Evolutionary conservation across 2,888 invertebrate genomes (phyloP).

Genomic region (Athripsodes cinereus): DNA sequence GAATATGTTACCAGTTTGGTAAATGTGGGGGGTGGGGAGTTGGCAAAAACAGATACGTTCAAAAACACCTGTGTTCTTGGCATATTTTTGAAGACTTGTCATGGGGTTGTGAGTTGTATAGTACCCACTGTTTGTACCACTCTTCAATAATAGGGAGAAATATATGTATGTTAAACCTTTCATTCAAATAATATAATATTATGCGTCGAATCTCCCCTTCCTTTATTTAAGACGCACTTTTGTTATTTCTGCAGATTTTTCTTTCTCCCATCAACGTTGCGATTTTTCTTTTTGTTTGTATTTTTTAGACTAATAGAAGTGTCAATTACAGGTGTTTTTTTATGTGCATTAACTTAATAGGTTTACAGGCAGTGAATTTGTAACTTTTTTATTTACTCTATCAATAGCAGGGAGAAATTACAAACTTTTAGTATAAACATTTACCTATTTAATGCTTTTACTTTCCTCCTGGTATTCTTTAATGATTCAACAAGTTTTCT

Average conservation of each 20-base stretch:
- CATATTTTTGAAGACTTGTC: conserved; percentile 16
- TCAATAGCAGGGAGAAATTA: too few species aligned
- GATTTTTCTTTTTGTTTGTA: not conserved
- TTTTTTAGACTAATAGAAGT: not conserved
- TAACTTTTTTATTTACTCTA: too few species aligned
- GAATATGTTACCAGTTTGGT: not conserved
- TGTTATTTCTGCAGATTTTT: not conserved
- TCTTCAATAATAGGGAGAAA: conserved; percentile 7
- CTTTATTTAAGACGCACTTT: conserved; percentile 1
- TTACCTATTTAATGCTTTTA: too few species aligned
- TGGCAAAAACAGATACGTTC: not conserved
- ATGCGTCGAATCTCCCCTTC: conserved; percentile 2
- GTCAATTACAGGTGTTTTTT: too few species aligned
- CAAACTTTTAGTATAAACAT: too few species aligned
- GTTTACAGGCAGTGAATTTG: too few species aligned
- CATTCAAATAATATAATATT: conserved; percentile 5
- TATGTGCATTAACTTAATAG: too few species aligned
- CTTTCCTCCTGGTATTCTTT: too few species aligned
- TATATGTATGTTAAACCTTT: conserved; percentile 6
- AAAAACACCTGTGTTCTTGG: conserved; percentile 22
- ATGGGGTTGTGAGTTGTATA: conserved; percentile 7
- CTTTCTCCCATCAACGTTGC: not conserved
- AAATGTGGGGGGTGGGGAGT: not conserved
- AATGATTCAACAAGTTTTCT: too few species aligned
- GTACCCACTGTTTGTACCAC: too few species aligned